Base-by-base conservation (phyloP, 2,113 vertebrate genomes). In the Nipponia nippon region DNA sequence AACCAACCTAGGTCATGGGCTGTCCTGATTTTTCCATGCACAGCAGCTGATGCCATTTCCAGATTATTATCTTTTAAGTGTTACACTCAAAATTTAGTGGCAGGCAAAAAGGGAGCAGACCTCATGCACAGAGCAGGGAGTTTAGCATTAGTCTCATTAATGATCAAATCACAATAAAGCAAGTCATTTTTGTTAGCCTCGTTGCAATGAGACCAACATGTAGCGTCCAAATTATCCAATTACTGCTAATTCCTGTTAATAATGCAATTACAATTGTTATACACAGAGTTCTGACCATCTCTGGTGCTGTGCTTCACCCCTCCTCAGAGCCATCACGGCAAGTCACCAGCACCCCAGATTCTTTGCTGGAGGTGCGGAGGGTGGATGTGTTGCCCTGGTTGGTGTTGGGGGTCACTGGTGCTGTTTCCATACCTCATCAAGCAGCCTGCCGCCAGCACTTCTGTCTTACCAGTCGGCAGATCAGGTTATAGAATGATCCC, bases 161-260 rank as follows among this genome's bases (percentile, higher is more conserved):
- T 3, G 7, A 40, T 6, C 16, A 2, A 32, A 26, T 42, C 63
- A 1, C n/a, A 8, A 53, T 5, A 18, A 86, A 70, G 26, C 32
- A 10, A 30, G 21, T 22, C 12, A 2, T 14, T 70, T 49, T 16
- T 52, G 49, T 49, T 47, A 4, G 40, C 36, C 49, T 73, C 1
- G 0, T 3, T 18, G 52, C 2, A 17, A 61, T 9, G 10, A 78
- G 75, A 12, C 71, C 34, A 6, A 63, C 32, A 3, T 0, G 1
- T 34, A 1, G 50, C 4, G 2, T 83, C 52, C 83, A 36, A 40
- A 80, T 88, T 61, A 89, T 34, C 83, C 91, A 89, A 46, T 94
- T 83, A 59, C 55, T 11, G 67, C 72, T 84, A 71, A 92, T 95
- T 87, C 29, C 83, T 55, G 6, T 77, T 79, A 38, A 62, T 84